phyloP scores from a whole-genome alignment of 2,113 vertebrate genomes.

The Ptychochromis oligacanthus region DNA sequence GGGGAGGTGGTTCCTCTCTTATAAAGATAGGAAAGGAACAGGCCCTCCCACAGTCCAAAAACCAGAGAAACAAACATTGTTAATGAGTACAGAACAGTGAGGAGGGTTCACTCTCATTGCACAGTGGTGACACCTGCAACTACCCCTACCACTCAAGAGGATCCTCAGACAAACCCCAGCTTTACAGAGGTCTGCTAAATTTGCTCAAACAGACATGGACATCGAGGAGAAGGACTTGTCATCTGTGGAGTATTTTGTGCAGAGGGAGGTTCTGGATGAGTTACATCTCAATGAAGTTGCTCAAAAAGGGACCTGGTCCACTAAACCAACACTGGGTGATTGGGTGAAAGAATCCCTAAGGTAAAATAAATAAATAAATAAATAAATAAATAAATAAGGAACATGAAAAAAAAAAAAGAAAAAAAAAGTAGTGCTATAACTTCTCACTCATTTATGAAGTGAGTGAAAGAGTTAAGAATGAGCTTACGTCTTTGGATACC shows the following conservation, averaged over 20 bases:
- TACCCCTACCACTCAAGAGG: not conserved
- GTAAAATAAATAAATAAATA: constrained; percentile 10
- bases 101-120: not conserved
- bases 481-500: not conserved
- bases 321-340: constrained; percentile 41
- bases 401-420: not conserved
- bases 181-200: not conserved
- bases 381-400: not conserved
- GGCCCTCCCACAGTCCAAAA: constrained; percentile 55
- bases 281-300: constrained; percentile 83
- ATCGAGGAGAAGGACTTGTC: constrained; percentile 16
- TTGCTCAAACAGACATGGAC: not conserved
- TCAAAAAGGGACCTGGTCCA: constrained; percentile 50
- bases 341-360: constrained; percentile 60
- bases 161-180: not conserved
- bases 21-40: constrained; percentile 21
- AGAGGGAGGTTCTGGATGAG: constrained; percentile 81
- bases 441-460: not conserved
- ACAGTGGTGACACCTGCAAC: not conserved
- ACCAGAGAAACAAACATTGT: constrained; percentile 1
- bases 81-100: constrained; percentile 12
- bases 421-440: not conserved
- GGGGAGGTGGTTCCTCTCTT: not conserved
- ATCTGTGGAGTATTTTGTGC: constrained; percentile 50
- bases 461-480: not conserved